A percentile compares a stretch with the other conserved stretches of the same genome.
These are phyloP conservation scores for Ochlodes sylvanus DNA, from an alignment of 2,888 invertebrate genomes.

Conservation along the genomic window DNA sequence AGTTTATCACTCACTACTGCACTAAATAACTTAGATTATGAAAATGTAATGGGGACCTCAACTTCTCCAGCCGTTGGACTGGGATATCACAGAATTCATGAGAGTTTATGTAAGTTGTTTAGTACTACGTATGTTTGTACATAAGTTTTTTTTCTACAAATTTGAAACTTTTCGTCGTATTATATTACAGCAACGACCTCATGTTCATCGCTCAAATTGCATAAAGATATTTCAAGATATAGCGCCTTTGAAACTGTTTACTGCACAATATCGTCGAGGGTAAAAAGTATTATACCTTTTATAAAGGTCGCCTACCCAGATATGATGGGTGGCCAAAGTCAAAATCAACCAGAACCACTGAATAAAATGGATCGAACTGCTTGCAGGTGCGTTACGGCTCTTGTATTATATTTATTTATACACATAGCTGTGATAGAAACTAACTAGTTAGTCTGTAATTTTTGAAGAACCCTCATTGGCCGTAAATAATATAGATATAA, in stretches of 20 bases:
- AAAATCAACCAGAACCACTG: constrained; percentile 85
- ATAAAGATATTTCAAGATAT: constrained; percentile 74
- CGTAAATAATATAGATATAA: too few species aligned
- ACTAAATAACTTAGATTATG: constrained; percentile 64
- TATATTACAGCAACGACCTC: constrained; percentile 67
- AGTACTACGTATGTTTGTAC: neutral
- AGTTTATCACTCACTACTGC: constrained; percentile 62
- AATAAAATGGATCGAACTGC: constrained; percentile 80
- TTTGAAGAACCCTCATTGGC: too few species aligned
- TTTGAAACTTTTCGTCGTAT: constrained; percentile 2
- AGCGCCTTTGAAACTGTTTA: constrained; percentile 75
- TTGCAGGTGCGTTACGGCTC: constrained; percentile 65
- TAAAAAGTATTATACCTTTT: constrained; percentile 87
- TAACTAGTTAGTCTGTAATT: too few species aligned
- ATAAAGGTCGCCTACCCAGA: constrained; percentile 92
- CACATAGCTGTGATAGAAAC: too few species aligned
- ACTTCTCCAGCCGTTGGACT: constrained; percentile 57
- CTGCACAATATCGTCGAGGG: constrained; percentile 82
- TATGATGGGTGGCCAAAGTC: constrained; percentile 85
- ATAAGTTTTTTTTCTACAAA: constrained; percentile 5
- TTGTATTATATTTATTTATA: neutral
- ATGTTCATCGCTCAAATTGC: constrained; percentile 74
- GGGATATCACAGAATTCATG: constrained; percentile 68
- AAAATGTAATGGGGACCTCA: constrained; percentile 53
- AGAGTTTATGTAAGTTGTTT: constrained; percentile 68